Evolutionary conservation across 2,888 invertebrate species (phyloP).

Genomic region (Linnaemya tessellans): DNA sequence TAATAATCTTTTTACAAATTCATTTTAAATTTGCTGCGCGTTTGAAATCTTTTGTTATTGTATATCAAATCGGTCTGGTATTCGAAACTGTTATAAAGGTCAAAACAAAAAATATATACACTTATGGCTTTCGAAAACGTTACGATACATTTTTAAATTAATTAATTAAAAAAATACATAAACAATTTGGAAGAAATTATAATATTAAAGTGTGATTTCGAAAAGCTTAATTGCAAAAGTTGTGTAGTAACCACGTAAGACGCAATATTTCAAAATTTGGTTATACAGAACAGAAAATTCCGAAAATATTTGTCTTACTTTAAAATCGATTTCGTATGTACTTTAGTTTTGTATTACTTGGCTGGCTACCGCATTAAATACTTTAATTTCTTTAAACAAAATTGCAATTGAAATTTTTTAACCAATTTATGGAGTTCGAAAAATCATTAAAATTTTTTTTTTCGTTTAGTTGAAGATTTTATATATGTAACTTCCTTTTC

Average conservation of each 20-base stretch:
- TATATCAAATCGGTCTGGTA: slow-evolving; percentile 12
- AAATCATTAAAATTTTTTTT: too few relatives aligned
- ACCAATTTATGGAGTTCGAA: not conserved
- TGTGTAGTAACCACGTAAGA: too few relatives aligned
- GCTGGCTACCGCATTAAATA: too few relatives aligned
- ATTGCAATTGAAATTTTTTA: too few relatives aligned
- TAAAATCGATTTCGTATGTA: too few relatives aligned
- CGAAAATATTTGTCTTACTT: too few relatives aligned
- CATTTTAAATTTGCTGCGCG: slow-evolving; percentile 44
- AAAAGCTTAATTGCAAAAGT: not conserved
- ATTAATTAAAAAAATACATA: not conserved
- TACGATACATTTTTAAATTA: too few relatives aligned
- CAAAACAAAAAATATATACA: not conserved
- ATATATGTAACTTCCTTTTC: not conserved
- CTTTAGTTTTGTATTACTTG: too few relatives aligned
- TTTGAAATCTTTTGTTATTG: slow-evolving; percentile 38
- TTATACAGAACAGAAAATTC: too few relatives aligned
- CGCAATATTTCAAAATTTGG: not conserved
- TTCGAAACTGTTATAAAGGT: slow-evolving; percentile 15
- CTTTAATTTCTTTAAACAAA: too few relatives aligned
- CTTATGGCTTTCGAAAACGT: not conserved
- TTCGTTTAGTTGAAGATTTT: too few relatives aligned
- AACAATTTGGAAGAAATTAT: not conserved
- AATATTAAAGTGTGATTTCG: not conserved
- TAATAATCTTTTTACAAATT: slow-evolving; percentile 55